Percentiles rank a stretch among this genome's conserved stretches.
Conservation (phyloP, 2,113 vertebrate species). For the Varanus komodoensis region DNA sequence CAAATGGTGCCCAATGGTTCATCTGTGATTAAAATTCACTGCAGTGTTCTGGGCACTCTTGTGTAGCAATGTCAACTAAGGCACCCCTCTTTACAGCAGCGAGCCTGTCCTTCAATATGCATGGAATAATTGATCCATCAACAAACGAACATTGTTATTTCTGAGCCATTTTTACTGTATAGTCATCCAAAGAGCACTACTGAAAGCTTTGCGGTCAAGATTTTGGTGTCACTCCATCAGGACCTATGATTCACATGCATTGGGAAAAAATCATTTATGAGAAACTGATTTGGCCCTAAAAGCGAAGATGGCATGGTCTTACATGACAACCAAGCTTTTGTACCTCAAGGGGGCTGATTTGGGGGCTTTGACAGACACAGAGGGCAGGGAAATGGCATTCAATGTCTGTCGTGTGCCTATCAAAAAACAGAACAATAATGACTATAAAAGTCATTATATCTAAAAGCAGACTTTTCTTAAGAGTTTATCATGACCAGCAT, state of each 20-base stretch:
- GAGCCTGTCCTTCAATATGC: not conserved
- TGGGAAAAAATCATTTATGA: slow-evolving; percentile 45
- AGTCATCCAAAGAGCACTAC: slow-evolving; percentile 2
- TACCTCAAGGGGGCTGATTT: slow-evolving; percentile 29
- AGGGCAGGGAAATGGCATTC: slow-evolving; percentile 58
- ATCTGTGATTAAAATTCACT: not conserved
- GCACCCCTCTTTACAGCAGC: not conserved
- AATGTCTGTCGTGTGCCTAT: slow-evolving; percentile 59
- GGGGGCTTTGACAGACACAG: slow-evolving; percentile 20
- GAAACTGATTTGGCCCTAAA: slow-evolving; percentile 32
- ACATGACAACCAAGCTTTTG: slow-evolving; percentile 31
- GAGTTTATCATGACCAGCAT: slow-evolving; percentile 32
- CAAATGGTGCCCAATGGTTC: not conserved
- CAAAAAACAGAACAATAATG: slow-evolving; percentile 65
- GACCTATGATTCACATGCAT: slow-evolving; percentile 14
- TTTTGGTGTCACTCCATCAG: slow-evolving; percentile 17
- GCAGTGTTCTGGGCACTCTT: not conserved
- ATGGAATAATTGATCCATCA: slow-evolving; percentile 6
- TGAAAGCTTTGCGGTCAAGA: slow-evolving; percentile 29
- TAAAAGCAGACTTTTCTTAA: slow-evolving; percentile 58
- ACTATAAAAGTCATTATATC: slow-evolving; percentile 69
- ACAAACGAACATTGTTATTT: slow-evolving; percentile 14
- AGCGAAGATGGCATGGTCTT: slow-evolving; percentile 32
- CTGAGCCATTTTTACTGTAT: not conserved
- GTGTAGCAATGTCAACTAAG: not conserved